These are phyloP conservation scores for Thryonomys swinderianus DNA, from an alignment of 2,113 vertebrate species.

Conservation along the genomic window DNA sequence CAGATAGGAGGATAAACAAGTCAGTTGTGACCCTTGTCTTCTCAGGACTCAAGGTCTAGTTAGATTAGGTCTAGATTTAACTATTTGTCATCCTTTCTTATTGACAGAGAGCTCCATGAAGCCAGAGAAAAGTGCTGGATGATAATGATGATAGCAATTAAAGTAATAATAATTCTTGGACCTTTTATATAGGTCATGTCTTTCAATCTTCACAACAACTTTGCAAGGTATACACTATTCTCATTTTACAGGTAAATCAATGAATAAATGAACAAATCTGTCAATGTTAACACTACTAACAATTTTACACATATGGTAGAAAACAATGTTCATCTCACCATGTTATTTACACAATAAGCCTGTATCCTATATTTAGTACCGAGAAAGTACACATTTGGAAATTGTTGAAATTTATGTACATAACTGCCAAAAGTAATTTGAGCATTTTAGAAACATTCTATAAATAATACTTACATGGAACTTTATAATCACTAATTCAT, in stretches of 20 bases:
- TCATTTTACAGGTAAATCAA: conserved; percentile 62
- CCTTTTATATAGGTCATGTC: conserved; percentile 11
- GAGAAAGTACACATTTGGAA: conserved; percentile 65
- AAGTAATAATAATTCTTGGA: conserved; percentile 12
- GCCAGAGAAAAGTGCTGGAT: background rate
- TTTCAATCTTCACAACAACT: background rate
- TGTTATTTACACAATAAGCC: conserved; percentile 63
- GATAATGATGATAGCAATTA: conserved; percentile 20
- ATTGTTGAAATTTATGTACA: conserved; percentile 65
- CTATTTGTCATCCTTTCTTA: background rate
- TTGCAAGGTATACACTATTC: background rate
- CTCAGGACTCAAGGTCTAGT: background rate
- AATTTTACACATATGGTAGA: conserved; percentile 62
- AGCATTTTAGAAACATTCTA: conserved; percentile 64
- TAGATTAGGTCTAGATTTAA: conserved; percentile 11
- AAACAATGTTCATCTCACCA: conserved; percentile 67
- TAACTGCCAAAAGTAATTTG: conserved; percentile 69
- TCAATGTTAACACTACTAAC: conserved; percentile 37
- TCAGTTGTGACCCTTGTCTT: background rate
- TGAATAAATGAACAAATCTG: conserved; percentile 56
- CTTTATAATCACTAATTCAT: conserved; percentile 69
- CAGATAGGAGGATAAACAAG: background rate
- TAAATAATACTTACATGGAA: conserved; percentile 64
- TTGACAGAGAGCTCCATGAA: conserved; percentile 22
- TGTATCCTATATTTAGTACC: conserved; percentile 51